These are phyloP conservation scores for Oeneis ivallda DNA, from an alignment of 2,888 invertebrate species.

Conservation along the genomic window DNA sequence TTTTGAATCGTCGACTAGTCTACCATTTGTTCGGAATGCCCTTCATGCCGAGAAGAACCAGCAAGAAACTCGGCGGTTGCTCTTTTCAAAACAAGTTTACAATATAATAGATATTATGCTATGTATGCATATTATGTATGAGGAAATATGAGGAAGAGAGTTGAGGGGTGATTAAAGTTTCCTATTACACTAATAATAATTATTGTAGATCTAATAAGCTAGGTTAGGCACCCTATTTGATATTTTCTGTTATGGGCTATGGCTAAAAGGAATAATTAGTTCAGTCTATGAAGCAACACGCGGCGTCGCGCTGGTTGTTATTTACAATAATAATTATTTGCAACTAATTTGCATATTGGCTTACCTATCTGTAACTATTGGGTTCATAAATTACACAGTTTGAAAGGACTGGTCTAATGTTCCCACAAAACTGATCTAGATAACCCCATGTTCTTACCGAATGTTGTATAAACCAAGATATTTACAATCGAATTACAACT, in stretches of 20 bases:
- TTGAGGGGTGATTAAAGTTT: too few species aligned
- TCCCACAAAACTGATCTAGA: constrained; percentile 60
- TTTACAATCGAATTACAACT: constrained; percentile 3
- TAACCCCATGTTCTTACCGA: not conserved
- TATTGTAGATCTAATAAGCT: too few species aligned
- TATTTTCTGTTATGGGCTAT: not conserved
- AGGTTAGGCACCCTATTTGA: too few species aligned
- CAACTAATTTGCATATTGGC: constrained; percentile 42
- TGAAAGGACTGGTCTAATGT: constrained; percentile 61
- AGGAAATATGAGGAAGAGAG: too few species aligned
- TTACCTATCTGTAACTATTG: constrained; percentile 36
- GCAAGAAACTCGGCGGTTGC: too few species aligned
- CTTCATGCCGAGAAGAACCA: too few species aligned
- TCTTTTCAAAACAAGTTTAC: too few species aligned
- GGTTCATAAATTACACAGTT: constrained; percentile 59
- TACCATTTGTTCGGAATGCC: too few species aligned
- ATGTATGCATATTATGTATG: too few species aligned
- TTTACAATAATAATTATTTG: constrained; percentile 25
- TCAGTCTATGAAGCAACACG: constrained; percentile 32
- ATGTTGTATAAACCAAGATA: not conserved
- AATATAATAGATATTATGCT: too few species aligned
- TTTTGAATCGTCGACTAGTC: too few species aligned
- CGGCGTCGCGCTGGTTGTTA: constrained; percentile 12
- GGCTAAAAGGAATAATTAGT: constrained; percentile 15
- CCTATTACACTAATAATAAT: too few species aligned